Evolutionary conservation across 2,888 invertebrate species (phyloP).

Genomic region (Drosophila mimetica): DNA sequence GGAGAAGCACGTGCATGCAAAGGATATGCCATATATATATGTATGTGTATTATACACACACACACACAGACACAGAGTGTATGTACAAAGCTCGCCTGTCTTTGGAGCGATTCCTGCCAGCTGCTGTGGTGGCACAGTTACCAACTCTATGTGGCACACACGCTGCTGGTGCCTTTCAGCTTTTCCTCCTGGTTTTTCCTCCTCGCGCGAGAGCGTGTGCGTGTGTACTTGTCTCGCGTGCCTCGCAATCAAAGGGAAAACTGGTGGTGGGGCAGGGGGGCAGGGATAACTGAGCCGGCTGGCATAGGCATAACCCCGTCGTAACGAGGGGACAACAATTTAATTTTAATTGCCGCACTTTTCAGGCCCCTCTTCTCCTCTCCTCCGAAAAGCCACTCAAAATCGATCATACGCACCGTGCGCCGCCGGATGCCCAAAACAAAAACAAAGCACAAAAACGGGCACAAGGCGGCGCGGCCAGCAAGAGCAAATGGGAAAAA

Average conservation of each 20-base stretch:
- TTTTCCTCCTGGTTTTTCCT: conserved; percentile 14
- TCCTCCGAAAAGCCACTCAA: background rate
- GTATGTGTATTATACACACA: conserved; percentile 7
- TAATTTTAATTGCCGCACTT: conserved; percentile 69
- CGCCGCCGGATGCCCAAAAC: conserved; percentile 37
- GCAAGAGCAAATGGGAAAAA: conserved; percentile 43
- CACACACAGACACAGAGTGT: background rate
- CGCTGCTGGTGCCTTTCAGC: conserved; percentile 13
- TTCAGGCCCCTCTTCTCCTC: conserved; percentile 4
- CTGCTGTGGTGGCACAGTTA: conserved; percentile 36
- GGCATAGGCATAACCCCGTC: conserved; percentile 11
- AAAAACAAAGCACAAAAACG: conserved; percentile 24
- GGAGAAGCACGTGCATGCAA: conserved; percentile 67
- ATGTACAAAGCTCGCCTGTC: conserved; percentile 26
- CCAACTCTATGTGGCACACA: conserved; percentile 27
- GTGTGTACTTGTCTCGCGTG: conserved; percentile 61
- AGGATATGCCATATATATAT: conserved; percentile 22
- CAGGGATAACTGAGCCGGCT: conserved; percentile 13
- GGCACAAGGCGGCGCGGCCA: conserved; percentile 3
- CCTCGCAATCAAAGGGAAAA: conserved; percentile 23
- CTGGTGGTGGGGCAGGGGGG: background rate
- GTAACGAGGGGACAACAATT: conserved; percentile 61
- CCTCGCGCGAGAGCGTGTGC: conserved; percentile 26
- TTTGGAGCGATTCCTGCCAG: conserved; percentile 33
- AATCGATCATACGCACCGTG: conserved; percentile 46